Base-by-base conservation (phyloP, 2,113 vertebrate genomes). In the Serinus canaria region DNA sequence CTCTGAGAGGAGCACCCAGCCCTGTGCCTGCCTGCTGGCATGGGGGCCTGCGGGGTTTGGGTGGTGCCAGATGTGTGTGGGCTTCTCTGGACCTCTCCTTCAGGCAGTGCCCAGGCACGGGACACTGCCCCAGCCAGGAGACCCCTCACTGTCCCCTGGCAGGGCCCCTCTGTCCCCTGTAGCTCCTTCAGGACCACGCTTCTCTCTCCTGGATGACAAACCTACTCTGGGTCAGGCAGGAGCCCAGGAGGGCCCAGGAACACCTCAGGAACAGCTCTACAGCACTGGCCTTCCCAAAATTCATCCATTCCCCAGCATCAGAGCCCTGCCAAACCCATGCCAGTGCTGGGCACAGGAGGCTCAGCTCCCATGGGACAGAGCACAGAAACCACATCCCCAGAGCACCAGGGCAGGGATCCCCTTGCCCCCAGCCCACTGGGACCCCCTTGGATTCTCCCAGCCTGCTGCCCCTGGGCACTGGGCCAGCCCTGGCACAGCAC, bases 351-450 rank as follows among this genome's bases (percentile, higher is more conserved):
- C 41, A 64, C 49, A 55, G 72, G 24, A 30, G 30, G 64, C 50
- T 74, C 84, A 39, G 62, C 69, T 58, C 2, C 66, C 64, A 21
- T 0, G 8, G 50, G n/a, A 35, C 24, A 59, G 3, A 49, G 35
- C 59, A 37, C 16, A 82, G 35, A 90, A 91, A 5, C 19, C 53
- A 16, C 58, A 27, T 22, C 8, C 72, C 31, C 27, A 49, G 24
- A 41, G 56, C 73, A 58, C 13, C 16, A 23, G n/a, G 12, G n/a
- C 16, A 75, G 60, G 62, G n/a, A 30, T 27, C 9, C 2, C 17
- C 16, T 13, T 67, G 31, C 60, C 22, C 56, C 17, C 49, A 30
- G 6, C 23, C 20, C 0, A 0, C 2, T 4, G 23, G 46, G 13
- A 75, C 20, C 20, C 28, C 30, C 16, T 1, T 23, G 43, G 43